phyloP scores from a whole-genome alignment of 2,797 vertebrate species.

The Alca torda region DNA sequence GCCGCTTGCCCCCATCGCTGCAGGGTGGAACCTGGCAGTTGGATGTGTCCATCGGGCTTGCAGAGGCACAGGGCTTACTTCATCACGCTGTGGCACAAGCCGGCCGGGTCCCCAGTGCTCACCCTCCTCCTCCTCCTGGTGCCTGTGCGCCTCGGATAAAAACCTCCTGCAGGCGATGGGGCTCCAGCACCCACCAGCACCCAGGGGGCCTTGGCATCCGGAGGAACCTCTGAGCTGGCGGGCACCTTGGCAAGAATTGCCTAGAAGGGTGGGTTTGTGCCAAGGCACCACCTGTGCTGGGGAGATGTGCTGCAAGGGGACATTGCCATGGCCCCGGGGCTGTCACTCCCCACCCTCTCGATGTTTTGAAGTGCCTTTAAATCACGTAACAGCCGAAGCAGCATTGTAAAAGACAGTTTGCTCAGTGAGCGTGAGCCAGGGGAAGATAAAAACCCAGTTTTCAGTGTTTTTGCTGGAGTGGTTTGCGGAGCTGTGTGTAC shows the following conservation, averaged over 20 bases:
- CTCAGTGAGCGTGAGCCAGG: neutral
- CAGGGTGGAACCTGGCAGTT: neutral
- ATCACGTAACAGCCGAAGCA: neutral
- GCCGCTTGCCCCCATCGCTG: rapidly evolving
- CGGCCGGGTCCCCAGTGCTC: neutral
- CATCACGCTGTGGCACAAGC: rapidly evolving
- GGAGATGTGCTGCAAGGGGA: neutral
- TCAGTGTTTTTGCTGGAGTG: neutral
- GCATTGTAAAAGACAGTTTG: neutral
- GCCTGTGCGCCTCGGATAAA: neutral
- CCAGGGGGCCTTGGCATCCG: neutral
- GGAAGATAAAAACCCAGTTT: rapidly evolving
- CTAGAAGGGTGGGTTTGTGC: neutral
- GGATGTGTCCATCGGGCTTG: neutral
- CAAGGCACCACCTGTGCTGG: neutral
- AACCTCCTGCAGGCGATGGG: neutral
- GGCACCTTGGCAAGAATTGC: neutral
- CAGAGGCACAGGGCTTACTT: neutral
- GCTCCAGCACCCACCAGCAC: neutral
- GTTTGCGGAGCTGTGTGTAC: neutral
- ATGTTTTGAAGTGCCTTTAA: neutral
- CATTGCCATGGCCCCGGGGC: neutral
- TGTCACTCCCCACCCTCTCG: rapidly evolving
- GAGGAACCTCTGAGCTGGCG: neutral
- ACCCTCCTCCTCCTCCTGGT: neutral